Percentiles rank a stretch among this genome's conserved stretches.
Evolutionary conservation across 2,113 vertebrate genomes (phyloP).

Genomic region (Macquaria ambigua): DNA sequence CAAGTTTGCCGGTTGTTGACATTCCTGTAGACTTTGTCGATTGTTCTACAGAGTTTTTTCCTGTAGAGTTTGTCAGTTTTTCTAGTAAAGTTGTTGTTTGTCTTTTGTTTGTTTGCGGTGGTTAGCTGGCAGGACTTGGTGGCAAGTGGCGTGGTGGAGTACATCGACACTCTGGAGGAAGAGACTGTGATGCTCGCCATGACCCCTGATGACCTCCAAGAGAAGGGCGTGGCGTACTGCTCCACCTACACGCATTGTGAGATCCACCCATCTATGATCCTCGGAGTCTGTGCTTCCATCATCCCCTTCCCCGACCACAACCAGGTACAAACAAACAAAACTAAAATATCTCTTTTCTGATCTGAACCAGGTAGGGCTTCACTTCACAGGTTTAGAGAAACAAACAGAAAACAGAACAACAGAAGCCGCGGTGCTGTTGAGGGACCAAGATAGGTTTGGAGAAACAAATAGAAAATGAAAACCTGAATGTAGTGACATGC

Average conservation of each 20-base stretch:
- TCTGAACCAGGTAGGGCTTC: too few relatives aligned
- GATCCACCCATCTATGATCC: conserved; percentile 99
- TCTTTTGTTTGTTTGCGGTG: conserved; percentile 22
- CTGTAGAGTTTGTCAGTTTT: too few relatives aligned
- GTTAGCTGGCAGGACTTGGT: conserved; percentile 98
- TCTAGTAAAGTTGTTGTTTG: background rate
- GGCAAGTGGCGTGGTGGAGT: conserved; percentile 97
- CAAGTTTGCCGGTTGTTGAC: too few relatives aligned
- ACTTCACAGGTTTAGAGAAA: too few relatives aligned
- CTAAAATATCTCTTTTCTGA: too few relatives aligned
- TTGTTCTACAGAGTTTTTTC: background rate
- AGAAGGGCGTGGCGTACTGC: conserved; percentile 98
- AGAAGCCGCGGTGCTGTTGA: too few relatives aligned
- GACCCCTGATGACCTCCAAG: conserved; percentile 98
- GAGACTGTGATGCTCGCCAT: conserved; percentile 99
- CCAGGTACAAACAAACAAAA: conserved; percentile 86
- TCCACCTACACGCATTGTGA: conserved; percentile 98
- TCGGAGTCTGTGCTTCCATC: conserved; percentile 98
- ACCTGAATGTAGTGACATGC: too few relatives aligned
- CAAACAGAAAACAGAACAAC: too few relatives aligned
- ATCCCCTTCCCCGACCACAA: conserved; percentile 99
- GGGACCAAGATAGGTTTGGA: too few relatives aligned
- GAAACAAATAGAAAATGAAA: too few relatives aligned
- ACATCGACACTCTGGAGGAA: conserved; percentile 97
- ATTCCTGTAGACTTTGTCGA: too few relatives aligned